A percentile compares a stretch with the other conserved stretches of the same genome.
phyloP scores from a whole-genome alignment of 2,797 vertebrate species.

The Acipenser transmontanus region DNA sequence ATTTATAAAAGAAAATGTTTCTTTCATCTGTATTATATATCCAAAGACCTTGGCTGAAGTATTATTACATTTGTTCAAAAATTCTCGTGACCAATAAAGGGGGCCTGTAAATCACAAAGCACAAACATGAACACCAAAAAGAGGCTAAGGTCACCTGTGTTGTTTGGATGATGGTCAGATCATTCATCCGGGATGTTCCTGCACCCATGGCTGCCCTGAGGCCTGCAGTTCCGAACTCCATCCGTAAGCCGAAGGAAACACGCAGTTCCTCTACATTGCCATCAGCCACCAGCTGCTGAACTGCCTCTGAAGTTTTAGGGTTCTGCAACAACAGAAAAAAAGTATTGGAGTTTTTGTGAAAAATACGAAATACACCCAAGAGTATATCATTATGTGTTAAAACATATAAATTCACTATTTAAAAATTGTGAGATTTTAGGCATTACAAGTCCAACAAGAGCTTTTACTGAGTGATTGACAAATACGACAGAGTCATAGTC shows the following conservation, averaged over 20 bases:
- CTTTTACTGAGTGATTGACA: no score
- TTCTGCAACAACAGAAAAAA: constrained; percentile 61
- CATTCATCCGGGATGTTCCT: constrained; percentile 85
- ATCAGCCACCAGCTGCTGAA: constrained; percentile 66
- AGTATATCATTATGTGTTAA: background rate
- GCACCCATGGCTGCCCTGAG: constrained; percentile 88
- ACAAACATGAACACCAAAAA: background rate
- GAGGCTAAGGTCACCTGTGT: constrained; percentile 71
- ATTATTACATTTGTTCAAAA: no score
- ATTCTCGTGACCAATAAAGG: no score
- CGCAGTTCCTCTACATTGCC: constrained; percentile 60
- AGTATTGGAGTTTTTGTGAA: background rate
- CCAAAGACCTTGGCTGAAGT: no score
- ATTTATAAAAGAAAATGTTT: no score
- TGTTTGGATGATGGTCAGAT: constrained; percentile 94
- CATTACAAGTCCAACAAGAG: no score
- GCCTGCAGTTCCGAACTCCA: constrained; percentile 95
- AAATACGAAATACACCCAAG: background rate
- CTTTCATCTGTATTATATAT: no score
- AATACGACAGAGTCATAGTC: no score
- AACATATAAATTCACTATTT: background rate
- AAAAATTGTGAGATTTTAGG: background rate
- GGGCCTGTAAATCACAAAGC: no score
- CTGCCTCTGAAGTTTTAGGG: constrained; percentile 66
- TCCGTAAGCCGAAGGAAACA: constrained; percentile 77